Conservation (phyloP, 2,113 vertebrate species). For the Tragelaphus buxtoni region DNA sequence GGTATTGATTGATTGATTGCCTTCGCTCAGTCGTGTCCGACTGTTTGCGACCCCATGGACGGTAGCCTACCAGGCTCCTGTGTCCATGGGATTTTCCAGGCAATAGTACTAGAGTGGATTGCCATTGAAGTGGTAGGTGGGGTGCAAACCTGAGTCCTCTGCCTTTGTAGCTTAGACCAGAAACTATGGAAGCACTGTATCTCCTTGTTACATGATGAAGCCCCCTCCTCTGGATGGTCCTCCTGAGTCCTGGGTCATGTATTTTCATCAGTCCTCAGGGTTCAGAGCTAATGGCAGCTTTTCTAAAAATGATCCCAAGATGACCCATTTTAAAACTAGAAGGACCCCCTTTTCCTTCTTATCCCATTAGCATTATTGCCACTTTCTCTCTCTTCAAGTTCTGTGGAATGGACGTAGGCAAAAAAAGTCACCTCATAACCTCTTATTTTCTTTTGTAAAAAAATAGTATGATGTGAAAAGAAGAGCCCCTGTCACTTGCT, state of each 20-base stretch:
- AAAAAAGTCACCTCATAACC: background rate
- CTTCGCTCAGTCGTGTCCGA: too few species aligned
- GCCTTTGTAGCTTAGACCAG: background rate
- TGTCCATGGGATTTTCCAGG: too few species aligned
- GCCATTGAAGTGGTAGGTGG: background rate
- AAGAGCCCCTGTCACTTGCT: background rate
- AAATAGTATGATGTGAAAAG: background rate
- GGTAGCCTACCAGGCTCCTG: too few species aligned
- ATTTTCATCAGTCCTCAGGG: background rate
- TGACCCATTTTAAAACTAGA: background rate
- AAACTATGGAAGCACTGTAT: too few species aligned
- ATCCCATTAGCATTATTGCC: background rate
- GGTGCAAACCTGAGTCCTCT: background rate
- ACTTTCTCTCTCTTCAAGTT: background rate
- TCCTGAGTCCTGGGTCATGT: background rate
- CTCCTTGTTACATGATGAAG: background rate
- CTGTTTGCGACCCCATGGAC: too few species aligned
- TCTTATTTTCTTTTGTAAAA: background rate
- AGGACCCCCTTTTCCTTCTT: background rate
- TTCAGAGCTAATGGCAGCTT: background rate
- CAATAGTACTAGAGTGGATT: too few species aligned
- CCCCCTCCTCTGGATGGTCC: background rate
- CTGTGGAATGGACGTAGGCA: background rate
- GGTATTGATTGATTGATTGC: too few species aligned
- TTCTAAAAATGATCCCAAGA: background rate